Percentiles rank a stretch among this genome's conserved stretches.
These are phyloP conservation scores for Rhaphigaster nebulosa DNA, from an alignment of 2,888 invertebrate genomes.

Conservation along the genomic window DNA sequence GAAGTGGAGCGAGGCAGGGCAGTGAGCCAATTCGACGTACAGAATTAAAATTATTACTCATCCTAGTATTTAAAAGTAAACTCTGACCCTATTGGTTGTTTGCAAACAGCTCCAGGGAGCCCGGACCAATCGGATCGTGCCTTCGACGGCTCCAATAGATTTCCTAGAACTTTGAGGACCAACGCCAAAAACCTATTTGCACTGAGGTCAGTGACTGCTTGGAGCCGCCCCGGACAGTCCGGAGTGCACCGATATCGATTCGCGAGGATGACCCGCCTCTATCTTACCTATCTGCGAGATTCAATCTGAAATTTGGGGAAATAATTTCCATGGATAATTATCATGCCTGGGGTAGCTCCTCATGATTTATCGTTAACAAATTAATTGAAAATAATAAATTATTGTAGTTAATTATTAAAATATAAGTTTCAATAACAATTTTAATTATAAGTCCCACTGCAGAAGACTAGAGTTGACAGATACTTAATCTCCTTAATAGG, in stretches of 20 bases:
- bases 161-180: neutral
- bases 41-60: constrained; percentile 6
- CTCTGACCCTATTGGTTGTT: neutral
- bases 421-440: too few species aligned
- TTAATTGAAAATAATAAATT: too few species aligned
- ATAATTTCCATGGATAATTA: too few species aligned
- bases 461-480: too few species aligned
- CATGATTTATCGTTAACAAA: too few species aligned
- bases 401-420: too few species aligned
- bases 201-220: neutral
- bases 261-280: neutral
- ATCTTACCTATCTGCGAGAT: too few species aligned
- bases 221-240: neutral
- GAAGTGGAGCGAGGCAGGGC: neutral
- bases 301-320: too few species aligned
- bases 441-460: too few species aligned
- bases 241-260: neutral
- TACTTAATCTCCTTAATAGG: too few species aligned
- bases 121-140: neutral
- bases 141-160: neutral
- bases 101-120: neutral
- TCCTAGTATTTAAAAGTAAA: neutral
- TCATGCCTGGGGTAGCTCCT: too few species aligned
- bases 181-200: neutral
- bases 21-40: neutral